Percentiles rank a stretch among this genome's conserved stretches.
Conservation (phyloP, 2,888 invertebrate species). For the Macaria notata region DNA sequence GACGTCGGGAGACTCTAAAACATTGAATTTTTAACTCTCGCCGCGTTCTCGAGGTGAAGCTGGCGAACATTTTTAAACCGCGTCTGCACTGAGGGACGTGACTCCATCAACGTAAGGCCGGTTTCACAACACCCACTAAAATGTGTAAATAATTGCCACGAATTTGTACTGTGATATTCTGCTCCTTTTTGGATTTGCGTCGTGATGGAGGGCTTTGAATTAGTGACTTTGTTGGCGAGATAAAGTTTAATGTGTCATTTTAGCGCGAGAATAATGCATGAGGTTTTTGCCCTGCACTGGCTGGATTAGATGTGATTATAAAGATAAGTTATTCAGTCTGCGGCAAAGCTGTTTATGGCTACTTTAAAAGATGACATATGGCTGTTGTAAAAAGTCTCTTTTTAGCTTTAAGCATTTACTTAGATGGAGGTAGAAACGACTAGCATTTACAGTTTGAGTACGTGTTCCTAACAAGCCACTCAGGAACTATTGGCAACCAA, state of each 20-base stretch:
- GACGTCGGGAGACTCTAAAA: slow-evolving; percentile 43
- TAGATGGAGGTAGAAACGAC: too few species aligned
- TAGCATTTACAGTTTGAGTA: too few species aligned
- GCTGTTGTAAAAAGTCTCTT: too few species aligned
- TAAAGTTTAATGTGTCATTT: slow-evolving; percentile 14
- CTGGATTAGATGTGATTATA: too few species aligned
- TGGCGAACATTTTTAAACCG: slow-evolving; percentile 53
- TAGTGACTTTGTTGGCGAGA: slow-evolving; percentile 15
- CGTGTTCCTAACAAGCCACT: not conserved
- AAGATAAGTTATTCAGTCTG: too few species aligned
- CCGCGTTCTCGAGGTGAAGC: slow-evolving; percentile 42
- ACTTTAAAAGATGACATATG: too few species aligned
- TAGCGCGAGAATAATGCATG: not conserved
- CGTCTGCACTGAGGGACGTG: slow-evolving; percentile 56
- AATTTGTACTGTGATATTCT: slow-evolving; percentile 28
- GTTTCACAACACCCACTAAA: slow-evolving; percentile 35
- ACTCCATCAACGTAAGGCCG: slow-evolving; percentile 46
- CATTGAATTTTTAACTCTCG: slow-evolving; percentile 64
- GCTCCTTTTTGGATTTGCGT: slow-evolving; percentile 18
- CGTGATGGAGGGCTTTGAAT: slow-evolving; percentile 1
- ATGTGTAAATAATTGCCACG: slow-evolving; percentile 31
- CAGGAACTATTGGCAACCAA: not conserved
- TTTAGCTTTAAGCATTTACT: too few species aligned
- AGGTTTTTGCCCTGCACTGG: too few species aligned
- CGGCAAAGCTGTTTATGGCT: too few species aligned